Evolutionary conservation across 2,888 invertebrate genomes (phyloP).

Genomic region (Eurytoma californica): DNA sequence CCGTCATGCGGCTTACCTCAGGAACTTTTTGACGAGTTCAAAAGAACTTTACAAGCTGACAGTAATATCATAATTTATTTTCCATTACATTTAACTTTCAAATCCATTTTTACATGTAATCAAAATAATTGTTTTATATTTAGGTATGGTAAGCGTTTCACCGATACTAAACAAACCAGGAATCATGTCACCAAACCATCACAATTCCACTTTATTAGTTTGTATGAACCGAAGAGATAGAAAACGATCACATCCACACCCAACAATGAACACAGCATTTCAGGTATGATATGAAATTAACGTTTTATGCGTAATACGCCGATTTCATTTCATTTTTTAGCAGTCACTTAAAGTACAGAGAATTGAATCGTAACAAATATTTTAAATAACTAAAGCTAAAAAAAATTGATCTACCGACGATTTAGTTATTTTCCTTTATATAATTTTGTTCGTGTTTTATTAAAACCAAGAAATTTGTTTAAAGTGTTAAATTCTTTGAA

Average conservation of each 20-base stretch:
- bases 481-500: slow-evolving; percentile 35
- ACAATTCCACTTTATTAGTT: slow-evolving; percentile 69
- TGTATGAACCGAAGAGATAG: slow-evolving; percentile 75
- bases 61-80: slow-evolving; percentile 67
- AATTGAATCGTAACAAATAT: neutral
- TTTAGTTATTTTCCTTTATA: slow-evolving; percentile 17
- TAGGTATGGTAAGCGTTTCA: slow-evolving; percentile 73
- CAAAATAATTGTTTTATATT: neutral
- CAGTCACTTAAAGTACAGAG: slow-evolving; percentile 5
- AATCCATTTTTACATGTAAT: neutral
- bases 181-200: slow-evolving; percentile 73
- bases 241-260: slow-evolving; percentile 78
- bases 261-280: slow-evolving; percentile 78
- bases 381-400: slow-evolving; percentile 12
- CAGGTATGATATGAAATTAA: slow-evolving; percentile 73
- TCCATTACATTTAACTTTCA: slow-evolving; percentile 14
- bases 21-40: slow-evolving; percentile 89
- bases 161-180: slow-evolving; percentile 76
- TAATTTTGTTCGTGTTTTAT: neutral
- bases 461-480: slow-evolving; percentile 39
- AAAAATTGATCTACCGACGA: neutral
- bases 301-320: too few relatives aligned
- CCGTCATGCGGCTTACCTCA: slow-evolving; percentile 94
- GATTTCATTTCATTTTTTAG: slow-evolving; percentile 37
- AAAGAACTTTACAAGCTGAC: slow-evolving; percentile 83